Evolutionary conservation across 1,140 invertebrate genomes (phyloP), one percentile per base, ranked within the genome.

Genomic region (Drosophila serrata): DNA sequence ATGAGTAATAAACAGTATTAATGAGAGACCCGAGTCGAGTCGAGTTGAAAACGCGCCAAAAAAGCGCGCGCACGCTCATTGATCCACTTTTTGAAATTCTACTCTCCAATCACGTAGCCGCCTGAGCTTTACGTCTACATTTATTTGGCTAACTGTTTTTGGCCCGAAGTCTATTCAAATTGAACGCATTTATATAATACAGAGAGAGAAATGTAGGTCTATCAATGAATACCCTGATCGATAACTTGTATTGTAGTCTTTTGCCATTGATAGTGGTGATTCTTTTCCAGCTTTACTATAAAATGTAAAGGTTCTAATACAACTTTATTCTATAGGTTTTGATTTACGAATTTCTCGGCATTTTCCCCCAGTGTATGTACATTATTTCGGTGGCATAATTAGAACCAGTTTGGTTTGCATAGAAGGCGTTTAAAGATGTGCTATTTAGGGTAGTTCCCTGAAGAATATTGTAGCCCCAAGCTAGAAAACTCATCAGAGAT

Each of bases 121-220:
- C 67, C 68, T n/a, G 1, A 29, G 49, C 33, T 56, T 39, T 53
- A 31, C 73, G 68, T 81, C 82, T 73, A 88, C 59, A 42, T 70
- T 37, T 72, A 82, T 76, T 87, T 82, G 69, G 59, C 73, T 90
- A 90, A 90, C 85, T 90, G 85, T 90, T 81, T 84, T 67, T 80
- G 61, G 74, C 49, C 42, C 22, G 68, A 68, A 55, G 43, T 64
- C 43, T 75, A 69, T 80, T 82, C 60, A 65, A 82, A 77, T 82
- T 69, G 58, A 58, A 46, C 37, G 13, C 43, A 59, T 27, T 46
- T 53, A 58, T 53, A 58, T 22, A 11, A 19, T 55, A 24, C 51
- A 55, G 13, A 7, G 0, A 35, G 19, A 53, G 31, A 53, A 53
- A 53, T 22, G 6, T 33, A 33, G n/a, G 6, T 19, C 0, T 33